phyloP scores from a whole-genome alignment of 2,888 invertebrate genomes.

The Leptopilina myrica region DNA sequence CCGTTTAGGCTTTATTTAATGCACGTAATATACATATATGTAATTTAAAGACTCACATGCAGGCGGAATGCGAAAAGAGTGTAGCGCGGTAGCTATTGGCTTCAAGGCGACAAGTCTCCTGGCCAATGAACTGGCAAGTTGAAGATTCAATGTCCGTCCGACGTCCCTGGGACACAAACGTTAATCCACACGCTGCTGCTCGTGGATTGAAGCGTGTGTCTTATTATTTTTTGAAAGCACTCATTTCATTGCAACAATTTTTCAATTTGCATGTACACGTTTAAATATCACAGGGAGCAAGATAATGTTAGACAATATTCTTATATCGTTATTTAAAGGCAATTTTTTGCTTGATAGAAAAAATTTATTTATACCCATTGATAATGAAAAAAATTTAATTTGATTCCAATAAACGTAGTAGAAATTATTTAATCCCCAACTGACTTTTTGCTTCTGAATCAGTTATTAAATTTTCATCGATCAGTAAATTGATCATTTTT shows the following conservation, averaged over 20 bases:
- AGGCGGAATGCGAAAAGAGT: conserved; percentile 67
- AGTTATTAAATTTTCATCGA: too few species aligned
- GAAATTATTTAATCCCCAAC: too few species aligned
- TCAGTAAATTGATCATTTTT: too few species aligned
- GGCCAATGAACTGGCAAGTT: conserved; percentile 69
- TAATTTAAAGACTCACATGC: conserved; percentile 50
- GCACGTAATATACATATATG: conserved; percentile 51
- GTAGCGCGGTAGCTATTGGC: conserved; percentile 63
- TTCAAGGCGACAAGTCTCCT: conserved; percentile 73
- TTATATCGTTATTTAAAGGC: too few species aligned
- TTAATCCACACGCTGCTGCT: conserved; percentile 3
- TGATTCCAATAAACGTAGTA: too few species aligned
- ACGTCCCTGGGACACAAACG: conserved; percentile 45
- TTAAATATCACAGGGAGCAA: neutral
- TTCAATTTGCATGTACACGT: neutral
- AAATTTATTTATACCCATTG: too few species aligned
- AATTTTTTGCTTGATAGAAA: too few species aligned
- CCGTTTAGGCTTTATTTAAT: conserved; percentile 47
- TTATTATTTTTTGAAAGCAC: conserved; percentile 33
- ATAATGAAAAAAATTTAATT: too few species aligned
- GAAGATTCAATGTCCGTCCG: conserved; percentile 52
- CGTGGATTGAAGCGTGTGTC: conserved; percentile 29
- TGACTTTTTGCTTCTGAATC: too few species aligned
- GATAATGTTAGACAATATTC: neutral
- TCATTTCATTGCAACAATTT: neutral